Base-by-base conservation (phyloP, 2,888 invertebrate genomes). In the Crocallis elinguaria region DNA sequence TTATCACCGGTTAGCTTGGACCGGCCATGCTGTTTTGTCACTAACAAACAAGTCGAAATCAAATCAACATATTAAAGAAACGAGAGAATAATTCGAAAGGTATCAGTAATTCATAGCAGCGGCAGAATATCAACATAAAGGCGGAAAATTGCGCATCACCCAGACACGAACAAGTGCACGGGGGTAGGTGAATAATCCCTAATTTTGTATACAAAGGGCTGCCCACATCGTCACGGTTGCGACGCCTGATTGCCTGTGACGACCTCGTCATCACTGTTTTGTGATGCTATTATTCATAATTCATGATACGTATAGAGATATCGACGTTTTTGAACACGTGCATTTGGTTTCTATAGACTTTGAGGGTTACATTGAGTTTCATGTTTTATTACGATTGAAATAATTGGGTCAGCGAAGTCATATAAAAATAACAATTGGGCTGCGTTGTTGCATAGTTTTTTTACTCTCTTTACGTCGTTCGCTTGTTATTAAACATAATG, bases 131-230 rank as follows among this genome's bases (percentile, higher is more conserved):
- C 16, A 27, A 2, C 8, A 29, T 29, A 29, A 73, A 74, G 66
- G 70, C 65, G 55, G 64, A 67, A 71, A 77, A 77, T 77, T 73
- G 75, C 75, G 62, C 71, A 71, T 83, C 78, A 79, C 62, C 60
- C 29, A 49, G 49, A 37, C 42, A 35, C 32, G 41, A 16, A 44
- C 42, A 49, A 45, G 49, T 55, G 49, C 35, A 64, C 43, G 49
- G 57, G 58, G 67, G 44, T 46, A 75, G 71, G 71, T 79, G 84
- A 85, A 85, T 86, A 77, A 81, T 84, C 79, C 79, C 80, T 86
- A 86, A 86, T 86, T 85, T 84, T 85, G 86, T 84, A 88, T 86
- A 87, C 86, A 82, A 71, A 77, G 62, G 69, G 73, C 67, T 60
- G 75, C 82, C 82, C 80, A 79, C 76, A 82, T 76, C 77, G 82